These are phyloP conservation scores for Gymnarchus niloticus DNA, from an alignment of 2,113 vertebrate species.

Conservation along the genomic window DNA sequence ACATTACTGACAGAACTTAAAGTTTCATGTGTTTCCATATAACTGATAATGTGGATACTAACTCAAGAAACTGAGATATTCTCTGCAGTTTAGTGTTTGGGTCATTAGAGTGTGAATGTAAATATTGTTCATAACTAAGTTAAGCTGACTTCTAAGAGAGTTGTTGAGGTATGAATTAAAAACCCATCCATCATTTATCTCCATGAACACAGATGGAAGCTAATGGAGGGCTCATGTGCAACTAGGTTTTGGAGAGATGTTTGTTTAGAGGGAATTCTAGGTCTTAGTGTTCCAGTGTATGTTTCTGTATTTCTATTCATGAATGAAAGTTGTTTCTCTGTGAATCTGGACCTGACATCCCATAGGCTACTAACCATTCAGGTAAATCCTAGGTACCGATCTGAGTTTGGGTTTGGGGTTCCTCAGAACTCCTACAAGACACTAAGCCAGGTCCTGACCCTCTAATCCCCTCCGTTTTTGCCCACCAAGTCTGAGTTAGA, in stretches of 20 bases:
- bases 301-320: background rate
- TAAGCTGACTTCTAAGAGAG: background rate
- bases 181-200: background rate
- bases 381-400: background rate
- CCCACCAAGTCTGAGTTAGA: background rate
- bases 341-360: background rate
- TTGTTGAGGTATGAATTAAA: background rate
- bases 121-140: background rate
- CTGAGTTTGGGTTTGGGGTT: background rate
- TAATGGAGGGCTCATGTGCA: background rate
- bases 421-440: background rate
- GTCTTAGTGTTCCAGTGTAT: background rate
- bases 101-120: background rate
- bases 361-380: background rate
- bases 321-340: background rate
- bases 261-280: background rate
- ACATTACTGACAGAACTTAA: background rate
- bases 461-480: background rate
- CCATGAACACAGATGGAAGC: background rate
- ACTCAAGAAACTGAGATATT: background rate
- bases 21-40: background rate
- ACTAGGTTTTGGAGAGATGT: background rate
- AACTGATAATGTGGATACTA: background rate
- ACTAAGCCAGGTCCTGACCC: background rate
- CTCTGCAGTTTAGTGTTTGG: constrained; percentile 3